Conservation (phyloP, 2,797 vertebrate genomes). For the Liasis olivaceus region DNA sequence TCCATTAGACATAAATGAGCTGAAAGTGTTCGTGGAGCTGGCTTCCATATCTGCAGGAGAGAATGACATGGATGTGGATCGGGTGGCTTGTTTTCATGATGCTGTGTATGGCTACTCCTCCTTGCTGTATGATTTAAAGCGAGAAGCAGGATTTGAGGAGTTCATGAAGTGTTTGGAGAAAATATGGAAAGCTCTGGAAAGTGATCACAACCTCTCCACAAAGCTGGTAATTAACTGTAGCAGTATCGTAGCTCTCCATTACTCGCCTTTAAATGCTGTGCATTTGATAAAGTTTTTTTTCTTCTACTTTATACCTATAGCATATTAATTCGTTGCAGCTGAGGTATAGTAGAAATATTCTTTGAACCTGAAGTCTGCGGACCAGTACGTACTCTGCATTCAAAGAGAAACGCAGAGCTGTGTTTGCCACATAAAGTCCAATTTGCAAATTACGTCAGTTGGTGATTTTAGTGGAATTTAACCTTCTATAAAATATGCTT, state of each 20-base stretch:
- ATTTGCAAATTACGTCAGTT: background rate
- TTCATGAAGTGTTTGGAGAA: constrained; percentile 82
- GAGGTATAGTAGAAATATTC: background rate
- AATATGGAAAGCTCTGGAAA: constrained; percentile 91
- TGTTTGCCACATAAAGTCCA: background rate
- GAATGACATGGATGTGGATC: constrained; percentile 94
- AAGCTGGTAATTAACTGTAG: constrained; percentile 83
- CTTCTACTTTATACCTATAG: background rate
- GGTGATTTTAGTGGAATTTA: background rate
- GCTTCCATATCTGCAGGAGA: constrained; percentile 98
- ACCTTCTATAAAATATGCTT: background rate
- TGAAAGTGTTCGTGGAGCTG: constrained; percentile 97
- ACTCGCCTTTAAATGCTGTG: background rate
- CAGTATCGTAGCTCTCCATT: background rate
- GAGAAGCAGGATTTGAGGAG: constrained; percentile 72
- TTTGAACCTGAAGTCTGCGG: background rate
- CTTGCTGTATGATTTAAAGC: constrained; percentile 86
- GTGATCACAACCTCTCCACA: constrained; percentile 82
- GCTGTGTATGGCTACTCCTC: constrained; percentile 89
- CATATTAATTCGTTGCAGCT: background rate
- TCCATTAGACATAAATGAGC: constrained; percentile 85
- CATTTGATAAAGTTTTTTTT: background rate
- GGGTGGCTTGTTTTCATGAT: constrained; percentile 93
- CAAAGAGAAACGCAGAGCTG: background rate
- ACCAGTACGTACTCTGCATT: background rate